Percentiles rank a stretch among this genome's conserved stretches.
Evolutionary conservation across 2,113 vertebrate species (phyloP).

Genomic region (Neodontobutis hainanensis): DNA sequence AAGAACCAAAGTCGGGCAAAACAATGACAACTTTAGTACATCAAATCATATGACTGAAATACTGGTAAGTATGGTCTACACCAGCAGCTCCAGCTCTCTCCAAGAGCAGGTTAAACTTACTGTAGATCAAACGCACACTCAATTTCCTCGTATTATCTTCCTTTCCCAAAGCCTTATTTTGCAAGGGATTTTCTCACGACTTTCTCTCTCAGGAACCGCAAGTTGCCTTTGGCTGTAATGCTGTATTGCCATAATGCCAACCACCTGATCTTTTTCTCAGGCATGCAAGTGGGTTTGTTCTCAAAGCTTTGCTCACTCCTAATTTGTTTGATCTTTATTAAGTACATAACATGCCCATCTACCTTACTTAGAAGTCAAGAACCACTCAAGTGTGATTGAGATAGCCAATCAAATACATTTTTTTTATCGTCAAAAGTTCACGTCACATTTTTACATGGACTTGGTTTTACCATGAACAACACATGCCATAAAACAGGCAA

Average conservation of each 20-base stretch:
- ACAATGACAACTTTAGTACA: conserved; percentile 48
- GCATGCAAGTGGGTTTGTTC: conserved; percentile 65
- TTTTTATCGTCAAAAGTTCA: background rate
- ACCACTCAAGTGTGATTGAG: background rate
- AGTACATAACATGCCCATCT: conserved; percentile 22
- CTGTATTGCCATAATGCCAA: conserved; percentile 76
- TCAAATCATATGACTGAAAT: conserved; percentile 63
- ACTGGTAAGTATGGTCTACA: conserved; percentile 39
- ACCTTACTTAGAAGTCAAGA: background rate
- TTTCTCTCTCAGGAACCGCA: conserved; percentile 67
- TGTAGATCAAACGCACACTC: conserved; percentile 70
- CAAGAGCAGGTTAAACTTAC: conserved; percentile 60
- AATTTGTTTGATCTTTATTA: conserved; percentile 63
- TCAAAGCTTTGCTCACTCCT: conserved; percentile 54
- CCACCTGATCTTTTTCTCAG: conserved; percentile 77
- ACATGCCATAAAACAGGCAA: background rate
- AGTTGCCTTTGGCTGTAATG: conserved; percentile 68
- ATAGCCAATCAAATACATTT: background rate
- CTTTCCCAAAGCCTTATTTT: conserved; percentile 62
- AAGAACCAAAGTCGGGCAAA: conserved; percentile 37
- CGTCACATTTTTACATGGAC: background rate
- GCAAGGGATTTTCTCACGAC: conserved; percentile 75
- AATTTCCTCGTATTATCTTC: conserved; percentile 68
- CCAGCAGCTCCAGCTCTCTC: conserved; percentile 66
- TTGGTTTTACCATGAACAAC: background rate